Base-by-base conservation (phyloP, 2,113 vertebrate species). In the Microcebus lehilahytsara region DNA sequence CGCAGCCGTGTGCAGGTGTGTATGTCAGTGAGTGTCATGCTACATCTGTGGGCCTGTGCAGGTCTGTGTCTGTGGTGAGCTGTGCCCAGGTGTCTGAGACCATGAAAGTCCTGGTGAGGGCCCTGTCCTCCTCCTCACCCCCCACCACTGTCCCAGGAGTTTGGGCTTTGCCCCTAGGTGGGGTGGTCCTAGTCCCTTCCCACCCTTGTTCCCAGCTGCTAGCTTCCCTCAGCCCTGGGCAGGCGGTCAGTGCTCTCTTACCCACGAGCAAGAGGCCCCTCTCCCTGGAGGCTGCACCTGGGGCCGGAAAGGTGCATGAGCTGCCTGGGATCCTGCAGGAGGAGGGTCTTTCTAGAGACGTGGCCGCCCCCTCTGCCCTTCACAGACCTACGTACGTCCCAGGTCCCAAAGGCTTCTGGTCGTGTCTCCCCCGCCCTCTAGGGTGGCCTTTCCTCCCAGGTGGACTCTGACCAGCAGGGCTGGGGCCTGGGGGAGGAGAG, bases 321-420 rank as follows among this genome's bases (percentile, higher is more conserved):
- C 13, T 58, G 23, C 9, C 1, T 3, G 0, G 27, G 6, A 10
- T 22, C 37, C 77, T 64, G 53, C 69, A 19, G 7, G 6, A 49
- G 13, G 27, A 20, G 78, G 14, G 9, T 66, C 60, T 58, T 34
- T 62, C 37, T 49, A 37, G 84, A 69, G 8, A 25, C 42, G 0
- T 0, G 0, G 19, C 6, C 0, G 3, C 46, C 1, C 20, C 20
- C 22, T 64, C 51, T 34, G 25, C n/a, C 12, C 69, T 46, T 71
- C 49, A 17, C 20, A n/a, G 42, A 46, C 42, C 7, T 46, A 8
- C 4, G 42, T 46, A 8, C 4, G 42, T 42, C 20, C 79, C 51
- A 0, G 23, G 6, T 12, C 49, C 13, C 19, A 16, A 67, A 17
- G 32, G 51, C 66, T 46, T 19, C 56, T 0, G 46, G 32, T 37